Base-by-base conservation (phyloP, 2,797 vertebrate species). In the Passerculus sandwichensis region DNA sequence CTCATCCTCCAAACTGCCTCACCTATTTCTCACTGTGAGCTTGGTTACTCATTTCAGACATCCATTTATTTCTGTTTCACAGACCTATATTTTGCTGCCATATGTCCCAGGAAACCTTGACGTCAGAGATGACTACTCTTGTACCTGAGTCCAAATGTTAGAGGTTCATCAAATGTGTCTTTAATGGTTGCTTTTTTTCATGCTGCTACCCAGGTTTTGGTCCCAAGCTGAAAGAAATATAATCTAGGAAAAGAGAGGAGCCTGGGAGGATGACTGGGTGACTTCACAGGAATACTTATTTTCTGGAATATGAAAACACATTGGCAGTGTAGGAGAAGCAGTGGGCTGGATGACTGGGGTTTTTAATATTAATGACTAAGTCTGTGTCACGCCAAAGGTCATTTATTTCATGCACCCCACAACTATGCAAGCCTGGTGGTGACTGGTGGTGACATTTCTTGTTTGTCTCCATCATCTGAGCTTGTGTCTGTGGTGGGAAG, bases 311-410 rank as follows among this genome's bases (percentile, higher is more conserved):
- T 6, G 54, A 72, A 83, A 91, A 45, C 70, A 91, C 48, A 64
- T 34, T 76, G 83, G 64, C 30, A 78, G 73, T 32, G 64, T 81
- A 74, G 82, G 85, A 96, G 82, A 79, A 91, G 47, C 50, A 88
- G 82, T 56, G 51, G 85, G 75, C 76, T 94, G 94, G 36, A 53
- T 65, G 76, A 67, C 70, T 77, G 45, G n/a, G 19, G 0, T 22
- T 91, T 92, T 83, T 36, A 67, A 21, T 56, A 45, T 84, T 86
- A 64, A 36, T 94, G 88, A 93, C 92, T 93, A 81, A 95, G 38
- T 17, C 6, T 81, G 79, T 57, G 75, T 88, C 79, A 88, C 4
- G 0, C 61, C 66, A 78, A 90, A 91, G 92, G 85, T 96, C 91
- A 91, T 23, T 71, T 14, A 57, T 73, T 94, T 76, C 12, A 32